Percentiles rank a stretch among this genome's conserved stretches.
Evolutionary conservation across 1,140 invertebrate genomes (phyloP).

Genomic region (Drosophila sulfurigaster): DNA sequence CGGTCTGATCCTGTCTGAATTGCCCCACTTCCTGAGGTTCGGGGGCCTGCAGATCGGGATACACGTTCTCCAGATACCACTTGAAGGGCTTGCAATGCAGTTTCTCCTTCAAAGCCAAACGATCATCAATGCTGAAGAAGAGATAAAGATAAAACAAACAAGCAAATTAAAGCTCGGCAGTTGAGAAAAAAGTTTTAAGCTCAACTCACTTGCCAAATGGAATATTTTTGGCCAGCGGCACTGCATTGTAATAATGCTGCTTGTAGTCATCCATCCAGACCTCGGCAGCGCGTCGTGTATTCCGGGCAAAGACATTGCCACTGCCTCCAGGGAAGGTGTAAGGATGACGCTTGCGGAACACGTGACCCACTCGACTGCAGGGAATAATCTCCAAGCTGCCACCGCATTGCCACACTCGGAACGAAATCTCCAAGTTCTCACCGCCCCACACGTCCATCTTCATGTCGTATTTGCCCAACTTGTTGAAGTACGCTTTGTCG

Average conservation of each 20-base stretch:
- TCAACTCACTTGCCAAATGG: constrained; percentile 94
- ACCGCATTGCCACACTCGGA: constrained; percentile 97
- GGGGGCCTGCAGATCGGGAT: constrained; percentile 95
- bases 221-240: constrained; percentile 94
- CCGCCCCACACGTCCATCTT: constrained; percentile 98
- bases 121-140: constrained; percentile 91
- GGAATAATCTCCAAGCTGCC: constrained; percentile 97
- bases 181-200: no score
- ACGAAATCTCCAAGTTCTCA: constrained; percentile 87
- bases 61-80: constrained; percentile 99
- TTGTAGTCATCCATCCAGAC: constrained; percentile 99
- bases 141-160: background rate
- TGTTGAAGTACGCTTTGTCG: constrained; percentile 95
- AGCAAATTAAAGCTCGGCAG: background rate
- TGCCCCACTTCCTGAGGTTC: constrained; percentile 86
- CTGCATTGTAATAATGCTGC: constrained; percentile 94
- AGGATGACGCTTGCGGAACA: constrained; percentile 96
- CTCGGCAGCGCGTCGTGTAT: constrained; percentile 95
- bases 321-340: constrained; percentile 97
- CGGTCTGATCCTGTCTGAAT: constrained; percentile 91
- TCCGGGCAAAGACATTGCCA: constrained; percentile 95
- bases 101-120: constrained; percentile 92
- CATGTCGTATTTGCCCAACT: constrained; percentile 98
- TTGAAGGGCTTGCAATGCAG: constrained; percentile 97
- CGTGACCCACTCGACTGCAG: constrained; percentile 95